These are phyloP conservation scores for Idaea dimidiata DNA, from an alignment of 2,888 invertebrate genomes.

Conservation along the genomic window DNA sequence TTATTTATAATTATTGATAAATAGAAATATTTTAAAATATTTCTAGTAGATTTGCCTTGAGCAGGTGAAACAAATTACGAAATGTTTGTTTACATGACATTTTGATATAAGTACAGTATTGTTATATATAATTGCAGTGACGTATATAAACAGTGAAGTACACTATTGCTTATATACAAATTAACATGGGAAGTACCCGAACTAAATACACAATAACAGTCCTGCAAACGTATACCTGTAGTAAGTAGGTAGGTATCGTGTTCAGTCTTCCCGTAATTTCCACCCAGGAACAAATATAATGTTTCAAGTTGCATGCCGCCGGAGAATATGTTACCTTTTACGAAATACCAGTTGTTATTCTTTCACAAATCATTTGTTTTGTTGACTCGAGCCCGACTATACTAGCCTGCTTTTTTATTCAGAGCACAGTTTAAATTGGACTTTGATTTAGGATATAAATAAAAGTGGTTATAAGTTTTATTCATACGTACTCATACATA, in stretches of 20 bases:
- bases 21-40: too few relatives aligned
- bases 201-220: too few relatives aligned
- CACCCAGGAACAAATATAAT: constrained; percentile 13
- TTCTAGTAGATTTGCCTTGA: too few relatives aligned
- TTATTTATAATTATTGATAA: too few relatives aligned
- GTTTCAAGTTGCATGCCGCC: constrained; percentile 21
- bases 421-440: not conserved
- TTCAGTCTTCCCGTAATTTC: not conserved
- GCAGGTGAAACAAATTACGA: too few relatives aligned
- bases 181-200: too few relatives aligned
- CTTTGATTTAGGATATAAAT: not conserved
- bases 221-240: not conserved
- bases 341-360: not conserved
- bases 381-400: not conserved
- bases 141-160: too few relatives aligned
- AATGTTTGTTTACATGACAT: too few relatives aligned
- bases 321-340: constrained; percentile 16
- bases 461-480: not conserved
- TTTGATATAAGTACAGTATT: too few relatives aligned
- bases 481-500: too few relatives aligned
- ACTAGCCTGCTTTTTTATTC: not conserved
- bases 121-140: too few relatives aligned
- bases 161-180: too few relatives aligned
- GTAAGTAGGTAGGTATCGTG: not conserved
- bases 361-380: not conserved